Evolutionary conservation across 2,888 invertebrate species (phyloP), one percentile per base, ranked within the genome.

Genomic region (Cataglyphis livida): DNA sequence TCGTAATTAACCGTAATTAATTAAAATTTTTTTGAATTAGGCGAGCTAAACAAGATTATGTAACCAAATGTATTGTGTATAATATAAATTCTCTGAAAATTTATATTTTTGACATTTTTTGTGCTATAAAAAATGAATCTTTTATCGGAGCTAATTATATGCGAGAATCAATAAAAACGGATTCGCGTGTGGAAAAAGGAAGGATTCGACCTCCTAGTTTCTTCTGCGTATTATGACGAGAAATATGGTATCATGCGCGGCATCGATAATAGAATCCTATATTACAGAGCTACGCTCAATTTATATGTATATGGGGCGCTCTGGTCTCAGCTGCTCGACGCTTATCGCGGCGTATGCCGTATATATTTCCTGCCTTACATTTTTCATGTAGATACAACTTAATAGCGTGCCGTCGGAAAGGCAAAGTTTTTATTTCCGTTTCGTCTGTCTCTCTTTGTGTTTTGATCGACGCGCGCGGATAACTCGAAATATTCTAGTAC

Each of bases 211-310:
- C 57, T 18, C n/a, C n/a, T 21, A 21, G 71, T 62, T 57, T 21
- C n/a, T 10, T 48, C 12, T 59, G 48, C 59, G 44, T 61, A 59
- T 71, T n/a, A 71, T 3, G 78, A 10, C 21, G 25, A 79, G 48
- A 78, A 79, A 71, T 71, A 44, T 5, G 71, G 7, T 18, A 2
- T n/a, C 32, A 9, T 12, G 41, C 41, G 32, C 57, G 57, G 78
- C 32, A 78, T 71, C 35, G 44, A 35, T 79, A 79, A 79, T 79
- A 71, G 78, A 61, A 79, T 71, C 44, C 71, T 79, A 79, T 79
- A 59, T 79, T 59, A 71, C 44, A 75, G 44, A 57, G 9, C 59
- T 70, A 70, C 59, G 59, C 78, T 44, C 71, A 79, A 79, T 79
- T 79, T 79, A 71, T 78, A 70, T 44, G 70, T 35, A 70, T 44